Evolutionary conservation across 1,140 invertebrate genomes (phyloP).

Genomic region (Aphaenogaster floridana): DNA sequence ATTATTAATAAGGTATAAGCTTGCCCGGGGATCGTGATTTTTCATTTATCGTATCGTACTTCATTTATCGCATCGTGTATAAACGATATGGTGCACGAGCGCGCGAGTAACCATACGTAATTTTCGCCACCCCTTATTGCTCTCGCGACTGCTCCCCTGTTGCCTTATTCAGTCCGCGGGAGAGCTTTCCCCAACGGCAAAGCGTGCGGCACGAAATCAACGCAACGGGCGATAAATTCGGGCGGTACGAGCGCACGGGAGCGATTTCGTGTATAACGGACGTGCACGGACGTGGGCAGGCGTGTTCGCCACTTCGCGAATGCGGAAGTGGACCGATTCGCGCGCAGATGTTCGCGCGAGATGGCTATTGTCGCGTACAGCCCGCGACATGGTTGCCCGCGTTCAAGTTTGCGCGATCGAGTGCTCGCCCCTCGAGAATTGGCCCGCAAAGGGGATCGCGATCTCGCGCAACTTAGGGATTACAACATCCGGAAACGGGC

Average conservation of each 20-base stretch:
- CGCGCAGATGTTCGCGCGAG: neutral
- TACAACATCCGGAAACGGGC: neutral
- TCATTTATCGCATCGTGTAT: constrained; percentile 21
- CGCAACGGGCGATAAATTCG: constrained; percentile 44
- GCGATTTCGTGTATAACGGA: neutral
- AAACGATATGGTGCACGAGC: neutral
- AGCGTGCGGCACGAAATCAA: constrained; percentile 49
- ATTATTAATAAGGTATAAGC: neutral
- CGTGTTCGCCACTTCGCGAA: neutral
- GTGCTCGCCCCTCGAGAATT: neutral
- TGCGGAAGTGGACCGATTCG: constrained; percentile 20
- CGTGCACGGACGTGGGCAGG: neutral
- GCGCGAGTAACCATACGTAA: constrained; percentile 16
- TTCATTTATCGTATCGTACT: constrained; percentile 28
- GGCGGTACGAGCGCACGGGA: neutral
- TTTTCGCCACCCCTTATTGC: constrained; percentile 50
- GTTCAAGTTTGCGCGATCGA: constrained; percentile 36
- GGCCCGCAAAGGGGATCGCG: neutral
- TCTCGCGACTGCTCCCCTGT: neutral
- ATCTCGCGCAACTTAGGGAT: neutral
- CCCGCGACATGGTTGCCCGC: neutral
- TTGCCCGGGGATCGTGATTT: neutral
- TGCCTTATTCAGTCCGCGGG: constrained; percentile 20
- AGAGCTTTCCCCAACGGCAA: neutral
- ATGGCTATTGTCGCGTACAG: constrained; percentile 20